A percentile compares a stretch with the other conserved stretches of the same genome.
These are phyloP conservation scores for Nudaria mundana DNA, from an alignment of 2,888 invertebrate genomes.

Conservation along the genomic window DNA sequence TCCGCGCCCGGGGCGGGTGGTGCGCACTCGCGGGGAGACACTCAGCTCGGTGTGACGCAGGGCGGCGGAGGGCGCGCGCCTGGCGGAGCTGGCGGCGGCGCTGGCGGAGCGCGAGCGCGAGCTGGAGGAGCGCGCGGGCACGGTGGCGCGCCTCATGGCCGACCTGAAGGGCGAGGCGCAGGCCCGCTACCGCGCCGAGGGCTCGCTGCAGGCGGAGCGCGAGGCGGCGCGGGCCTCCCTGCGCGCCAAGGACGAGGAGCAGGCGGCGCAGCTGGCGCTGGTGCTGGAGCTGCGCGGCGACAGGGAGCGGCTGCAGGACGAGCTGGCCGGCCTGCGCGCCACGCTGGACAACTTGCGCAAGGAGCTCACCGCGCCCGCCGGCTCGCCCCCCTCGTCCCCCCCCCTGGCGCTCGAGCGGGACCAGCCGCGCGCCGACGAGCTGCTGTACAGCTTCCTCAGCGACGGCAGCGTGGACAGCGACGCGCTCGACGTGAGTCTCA, in stretches of 20 bases:
- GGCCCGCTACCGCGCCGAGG: slow-evolving; percentile 17
- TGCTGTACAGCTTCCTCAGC: slow-evolving; percentile 36
- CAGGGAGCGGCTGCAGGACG: slow-evolving; percentile 55
- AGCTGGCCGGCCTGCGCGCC: slow-evolving; percentile 49
- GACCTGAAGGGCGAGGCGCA: slow-evolving; percentile 23
- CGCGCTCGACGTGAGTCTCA: slow-evolving; percentile 31
- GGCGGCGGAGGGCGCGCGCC: neutral
- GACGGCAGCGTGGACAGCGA: slow-evolving; percentile 49
- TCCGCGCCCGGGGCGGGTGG: too few species aligned
- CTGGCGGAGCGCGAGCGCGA: slow-evolving; percentile 15
- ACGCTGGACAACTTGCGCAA: slow-evolving; percentile 62
- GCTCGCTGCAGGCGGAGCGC: slow-evolving; percentile 13
- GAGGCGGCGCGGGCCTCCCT: slow-evolving; percentile 9
- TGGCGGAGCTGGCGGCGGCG: too few species aligned
- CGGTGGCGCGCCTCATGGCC: slow-evolving; percentile 16
- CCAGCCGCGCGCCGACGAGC: slow-evolving; percentile 23
- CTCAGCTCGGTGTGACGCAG: too few species aligned
- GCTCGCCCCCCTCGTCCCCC: slow-evolving; percentile 7
- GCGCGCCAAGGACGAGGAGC: slow-evolving; percentile 50
- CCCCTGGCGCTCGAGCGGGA: slow-evolving; percentile 1
- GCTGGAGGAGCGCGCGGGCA: slow-evolving; percentile 16
- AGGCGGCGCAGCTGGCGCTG: slow-evolving; percentile 45
- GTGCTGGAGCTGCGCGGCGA: slow-evolving; percentile 51
- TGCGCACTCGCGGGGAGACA: too few species aligned
- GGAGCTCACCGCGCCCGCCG: slow-evolving; percentile 48